Base-by-base conservation (phyloP, 2,113 vertebrate genomes). In the Turnix velox region DNA sequence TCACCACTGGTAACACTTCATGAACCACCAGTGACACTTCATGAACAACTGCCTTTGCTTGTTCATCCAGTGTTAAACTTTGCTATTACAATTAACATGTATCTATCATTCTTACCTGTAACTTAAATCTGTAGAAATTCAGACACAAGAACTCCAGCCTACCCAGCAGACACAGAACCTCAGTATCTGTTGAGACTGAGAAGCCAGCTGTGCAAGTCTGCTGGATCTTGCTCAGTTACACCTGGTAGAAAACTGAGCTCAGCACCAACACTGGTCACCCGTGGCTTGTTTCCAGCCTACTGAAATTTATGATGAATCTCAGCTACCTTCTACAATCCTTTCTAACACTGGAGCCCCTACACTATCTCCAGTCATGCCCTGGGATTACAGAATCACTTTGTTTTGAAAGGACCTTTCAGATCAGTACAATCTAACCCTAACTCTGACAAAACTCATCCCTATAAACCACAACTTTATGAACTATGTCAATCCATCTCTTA, bases 241-340 rank as follows among this genome's bases (percentile, higher is more conserved):
- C 15, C 10, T 12, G 20, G 28, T n/a, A 54, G 20, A 82, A 54
- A 67, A 58, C 43, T 3, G 6, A 54, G 31, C 55, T 84, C 59
- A 69, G 31, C 49, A 77, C 49, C 65, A 52, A 43, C 0, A 2
- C 5, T 18, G 35, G 71, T 16, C 46, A 51, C 2, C 0, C 0
- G 0, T 1, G 23, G 48, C 28, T 77, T 48, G 13, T 45, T 78
- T 45, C 15, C 43, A 57, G 15, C 12, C 45, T 59, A 18, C 3
- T 40, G 25, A 68, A 73, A 83, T 24, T 37, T 2, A 39, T 6
- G 10, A 52, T 18, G 30, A 81, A 15, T 30, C 28, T 33, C 45
- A 25, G 14, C 3, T 24, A 55, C 12, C 37, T 55, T 31, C 65
- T 35, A 65, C 37, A 81, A 27, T 4, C 24, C 22, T 1, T 55